Evolutionary conservation across 2,113 vertebrate species (phyloP).

Genomic region (Anas platyrhynchos): DNA sequence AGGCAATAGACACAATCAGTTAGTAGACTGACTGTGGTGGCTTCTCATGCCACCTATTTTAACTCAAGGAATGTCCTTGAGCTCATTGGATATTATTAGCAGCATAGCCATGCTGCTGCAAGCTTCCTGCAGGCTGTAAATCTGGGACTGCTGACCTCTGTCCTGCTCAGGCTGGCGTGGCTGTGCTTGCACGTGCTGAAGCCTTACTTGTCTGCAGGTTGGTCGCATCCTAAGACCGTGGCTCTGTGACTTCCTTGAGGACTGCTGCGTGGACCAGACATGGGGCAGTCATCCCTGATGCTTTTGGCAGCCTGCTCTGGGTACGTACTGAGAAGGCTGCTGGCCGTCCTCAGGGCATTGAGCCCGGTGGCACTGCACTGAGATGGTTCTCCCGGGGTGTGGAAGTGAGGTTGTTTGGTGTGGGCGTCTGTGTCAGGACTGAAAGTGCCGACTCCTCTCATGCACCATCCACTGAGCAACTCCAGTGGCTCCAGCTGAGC

Average conservation of each 20-base stretch:
- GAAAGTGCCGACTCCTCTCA: neutral
- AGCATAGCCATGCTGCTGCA: neutral
- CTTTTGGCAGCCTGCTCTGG: neutral
- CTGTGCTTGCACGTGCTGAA: neutral
- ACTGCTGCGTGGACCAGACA: fast-evolving
- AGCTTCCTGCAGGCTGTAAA: fast-evolving
- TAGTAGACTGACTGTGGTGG: neutral
- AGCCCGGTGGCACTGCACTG: neutral
- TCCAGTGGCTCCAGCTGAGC: neutral
- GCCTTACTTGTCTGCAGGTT: neutral
- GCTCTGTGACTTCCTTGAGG: neutral
- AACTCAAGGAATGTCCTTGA: neutral
- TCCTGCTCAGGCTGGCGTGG: neutral
- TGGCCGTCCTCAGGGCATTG: neutral
- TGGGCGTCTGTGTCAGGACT: neutral
- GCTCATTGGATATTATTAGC: neutral
- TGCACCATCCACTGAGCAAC: neutral
- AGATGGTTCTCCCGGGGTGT: neutral
- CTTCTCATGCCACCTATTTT: fast-evolving
- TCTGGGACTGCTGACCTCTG: neutral
- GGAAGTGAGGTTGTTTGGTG: neutral
- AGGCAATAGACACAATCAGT: neutral
- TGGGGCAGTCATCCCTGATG: neutral
- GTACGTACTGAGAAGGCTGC: neutral
- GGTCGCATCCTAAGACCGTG: neutral